Evolutionary conservation across 2,797 vertebrate genomes (phyloP).

Genomic region (Neosalanx taihuensis): DNA sequence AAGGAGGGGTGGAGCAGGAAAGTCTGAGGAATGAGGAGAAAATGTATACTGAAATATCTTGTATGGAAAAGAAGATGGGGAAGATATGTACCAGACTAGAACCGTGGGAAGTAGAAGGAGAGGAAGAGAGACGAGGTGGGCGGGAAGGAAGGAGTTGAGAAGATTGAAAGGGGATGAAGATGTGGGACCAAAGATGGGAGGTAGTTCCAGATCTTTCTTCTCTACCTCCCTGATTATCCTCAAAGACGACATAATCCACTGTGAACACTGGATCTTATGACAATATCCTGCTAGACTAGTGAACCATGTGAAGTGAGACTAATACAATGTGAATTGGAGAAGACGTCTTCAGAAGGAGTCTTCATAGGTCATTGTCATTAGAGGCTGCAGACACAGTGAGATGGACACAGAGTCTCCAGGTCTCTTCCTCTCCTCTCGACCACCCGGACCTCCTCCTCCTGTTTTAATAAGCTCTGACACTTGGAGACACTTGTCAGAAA

Average conservation of each 20-base stretch:
- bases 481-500: slow-evolving; percentile 20
- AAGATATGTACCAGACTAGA: neutral
- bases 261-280: neutral
- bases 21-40: neutral
- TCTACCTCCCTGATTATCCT: neutral
- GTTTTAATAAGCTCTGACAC: neutral
- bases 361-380: too few relatives aligned
- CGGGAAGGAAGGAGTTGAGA: neutral
- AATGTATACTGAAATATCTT: neutral
- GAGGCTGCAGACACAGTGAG: neutral
- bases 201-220: neutral
- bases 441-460: too few relatives aligned
- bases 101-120: neutral
- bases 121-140: neutral
- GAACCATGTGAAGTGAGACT: too few relatives aligned
- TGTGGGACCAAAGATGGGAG: neutral
- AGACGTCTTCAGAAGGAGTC: too few relatives aligned
- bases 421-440: neutral
- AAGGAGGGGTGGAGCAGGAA: neutral
- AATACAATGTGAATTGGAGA: too few relatives aligned
- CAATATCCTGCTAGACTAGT: too few relatives aligned
- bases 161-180: neutral
- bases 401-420: neutral
- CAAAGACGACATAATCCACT: neutral
- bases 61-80: neutral